A percentile compares a stretch with the other conserved stretches of the same genome.
Evolutionary conservation across 2,113 vertebrate genomes (phyloP).

Genomic region (Crotophaga sulcirostris): DNA sequence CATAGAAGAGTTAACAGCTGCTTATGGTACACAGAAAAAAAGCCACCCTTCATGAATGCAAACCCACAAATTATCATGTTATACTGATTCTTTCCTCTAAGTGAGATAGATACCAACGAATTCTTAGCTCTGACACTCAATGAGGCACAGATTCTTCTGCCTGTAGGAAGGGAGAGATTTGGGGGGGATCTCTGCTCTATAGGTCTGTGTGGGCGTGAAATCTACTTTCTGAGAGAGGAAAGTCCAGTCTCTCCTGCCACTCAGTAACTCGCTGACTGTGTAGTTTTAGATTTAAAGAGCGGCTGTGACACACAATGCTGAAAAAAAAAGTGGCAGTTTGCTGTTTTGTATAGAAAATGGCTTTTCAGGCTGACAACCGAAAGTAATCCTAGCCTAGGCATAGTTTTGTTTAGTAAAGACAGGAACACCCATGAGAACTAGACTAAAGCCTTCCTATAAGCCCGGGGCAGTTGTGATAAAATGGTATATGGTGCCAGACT

Average conservation of each 20-base stretch:
- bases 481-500: not conserved
- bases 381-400: slow-evolving; percentile 52
- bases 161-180: not conserved
- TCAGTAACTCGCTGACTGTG: slow-evolving; percentile 42
- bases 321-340: slow-evolving; percentile 30
- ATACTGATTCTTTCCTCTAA: not conserved
- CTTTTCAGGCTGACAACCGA: slow-evolving; percentile 42
- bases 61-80: not conserved
- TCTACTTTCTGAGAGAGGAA: not conserved
- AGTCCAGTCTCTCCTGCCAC: not conserved
- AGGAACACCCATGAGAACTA: slow-evolving; percentile 49
- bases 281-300: slow-evolving; percentile 40
- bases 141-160: not conserved
- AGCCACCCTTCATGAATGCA: not conserved
- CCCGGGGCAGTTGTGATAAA: not conserved
- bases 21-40: not conserved
- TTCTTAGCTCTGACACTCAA: not conserved
- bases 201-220: not conserved
- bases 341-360: slow-evolving; percentile 63
- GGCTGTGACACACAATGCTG: not conserved
- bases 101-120: not conserved
- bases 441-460: slow-evolving; percentile 38
- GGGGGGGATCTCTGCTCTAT: not conserved
- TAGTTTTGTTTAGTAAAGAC: slow-evolving; percentile 63
- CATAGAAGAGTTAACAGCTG: not conserved